phyloP scores from a whole-genome alignment of 2,888 invertebrate species.

The Heliconius hortense region DNA sequence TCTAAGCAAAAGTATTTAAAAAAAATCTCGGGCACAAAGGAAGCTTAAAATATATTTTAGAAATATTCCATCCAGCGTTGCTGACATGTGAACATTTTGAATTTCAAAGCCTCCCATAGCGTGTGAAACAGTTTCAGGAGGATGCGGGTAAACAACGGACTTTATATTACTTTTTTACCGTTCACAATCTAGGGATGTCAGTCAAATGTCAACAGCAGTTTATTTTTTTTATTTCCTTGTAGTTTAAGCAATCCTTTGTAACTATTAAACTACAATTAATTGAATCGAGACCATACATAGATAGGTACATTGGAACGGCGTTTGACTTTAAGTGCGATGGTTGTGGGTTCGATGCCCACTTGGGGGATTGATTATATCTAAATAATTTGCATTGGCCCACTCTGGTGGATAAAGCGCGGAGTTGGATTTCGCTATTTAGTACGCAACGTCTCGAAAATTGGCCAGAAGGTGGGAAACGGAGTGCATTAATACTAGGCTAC shows the following conservation, averaged over 20 bases:
- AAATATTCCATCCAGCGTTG: neutral
- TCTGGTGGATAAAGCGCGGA: neutral
- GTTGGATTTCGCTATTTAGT: neutral
- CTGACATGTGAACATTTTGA: slow-evolving; percentile 7
- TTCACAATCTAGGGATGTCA: slow-evolving; percentile 4
- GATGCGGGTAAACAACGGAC: neutral
- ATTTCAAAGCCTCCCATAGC: slow-evolving; percentile 12
- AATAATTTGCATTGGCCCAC: neutral
- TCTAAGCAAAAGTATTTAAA: neutral
- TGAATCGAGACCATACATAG: too few species aligned
- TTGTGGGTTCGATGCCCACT: neutral
- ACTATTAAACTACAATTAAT: too few species aligned
- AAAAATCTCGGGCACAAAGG: neutral
- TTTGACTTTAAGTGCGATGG: too few species aligned
- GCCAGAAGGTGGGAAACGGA: neutral
- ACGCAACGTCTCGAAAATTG: neutral
- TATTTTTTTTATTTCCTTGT: neutral
- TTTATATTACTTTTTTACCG: slow-evolving; percentile 15
- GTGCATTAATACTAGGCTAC: too few species aligned
- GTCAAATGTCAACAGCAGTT: neutral
- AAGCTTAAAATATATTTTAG: slow-evolving; percentile 1
- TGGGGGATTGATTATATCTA: neutral
- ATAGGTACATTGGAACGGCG: too few species aligned
- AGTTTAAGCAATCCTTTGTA: neutral
- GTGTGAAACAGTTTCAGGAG: slow-evolving; percentile 12